phyloP scores from a whole-genome alignment of 2,888 invertebrate species.

The Tubulanus polymorphus region DNA sequence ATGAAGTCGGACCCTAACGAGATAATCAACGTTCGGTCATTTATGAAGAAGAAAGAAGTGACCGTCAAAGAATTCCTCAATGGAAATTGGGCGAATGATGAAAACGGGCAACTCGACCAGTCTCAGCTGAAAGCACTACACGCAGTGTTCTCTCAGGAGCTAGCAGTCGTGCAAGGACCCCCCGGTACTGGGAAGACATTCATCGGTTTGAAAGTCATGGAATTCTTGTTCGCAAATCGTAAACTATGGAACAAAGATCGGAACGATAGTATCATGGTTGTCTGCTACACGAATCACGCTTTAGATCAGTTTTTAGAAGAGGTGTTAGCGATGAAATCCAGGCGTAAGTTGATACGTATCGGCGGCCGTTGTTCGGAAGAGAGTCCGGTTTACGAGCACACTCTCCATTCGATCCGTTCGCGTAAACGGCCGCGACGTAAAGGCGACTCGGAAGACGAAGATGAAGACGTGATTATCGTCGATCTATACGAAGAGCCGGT shows the following conservation, averaged over 20 bases:
- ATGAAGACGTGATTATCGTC: conserved; percentile 19
- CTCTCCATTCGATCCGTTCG: no score
- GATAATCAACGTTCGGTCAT: neutral
- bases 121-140: conserved; percentile 30
- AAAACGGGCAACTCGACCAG: conserved; percentile 24
- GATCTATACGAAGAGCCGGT: no score
- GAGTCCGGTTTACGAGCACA: conserved; percentile 26
- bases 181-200: conserved; percentile 33
- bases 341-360: conserved; percentile 59
- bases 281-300: conserved; percentile 83
- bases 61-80: neutral
- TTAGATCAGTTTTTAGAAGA: conserved; percentile 78
- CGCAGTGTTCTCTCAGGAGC: conserved; percentile 25
- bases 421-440: no score
- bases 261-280: conserved; percentile 64
- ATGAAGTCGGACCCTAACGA: conserved; percentile 18
- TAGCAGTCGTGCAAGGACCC: conserved; percentile 32
- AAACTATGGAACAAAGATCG: conserved; percentile 21
- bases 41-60: no score
- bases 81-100: conserved; percentile 24
- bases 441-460: conserved; percentile 27
- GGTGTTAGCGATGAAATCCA: conserved; percentile 22
- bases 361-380: conserved; percentile 66
- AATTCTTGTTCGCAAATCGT: conserved; percentile 62
- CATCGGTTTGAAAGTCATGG: conserved; percentile 32